phyloP scores from a whole-genome alignment of 2,797 vertebrate species.

The Phrynocephalus vlangalii region DNA sequence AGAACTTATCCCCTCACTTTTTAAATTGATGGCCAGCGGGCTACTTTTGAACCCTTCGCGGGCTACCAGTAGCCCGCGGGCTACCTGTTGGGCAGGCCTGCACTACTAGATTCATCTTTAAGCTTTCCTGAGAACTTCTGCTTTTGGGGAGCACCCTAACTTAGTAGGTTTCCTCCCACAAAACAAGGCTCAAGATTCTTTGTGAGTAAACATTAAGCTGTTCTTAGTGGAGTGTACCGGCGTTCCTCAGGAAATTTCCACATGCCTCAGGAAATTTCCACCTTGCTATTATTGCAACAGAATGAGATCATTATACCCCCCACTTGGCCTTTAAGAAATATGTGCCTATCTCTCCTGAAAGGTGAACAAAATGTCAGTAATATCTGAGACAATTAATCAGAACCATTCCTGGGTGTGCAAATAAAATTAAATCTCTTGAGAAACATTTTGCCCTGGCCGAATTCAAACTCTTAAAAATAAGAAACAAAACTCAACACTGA shows the following conservation, averaged over 20 bases:
- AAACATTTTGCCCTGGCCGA: neutral
- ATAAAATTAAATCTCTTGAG: neutral
- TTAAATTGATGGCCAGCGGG: no score
- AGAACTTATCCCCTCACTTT: no score
- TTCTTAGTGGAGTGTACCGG: neutral
- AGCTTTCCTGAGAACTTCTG: neutral
- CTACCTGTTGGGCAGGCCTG: no score
- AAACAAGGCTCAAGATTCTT: neutral
- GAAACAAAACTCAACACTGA: neutral
- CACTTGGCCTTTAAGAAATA: neutral
- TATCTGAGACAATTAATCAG: neutral
- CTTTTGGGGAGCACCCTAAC: no score
- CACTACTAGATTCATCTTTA: no score
- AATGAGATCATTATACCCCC: neutral
- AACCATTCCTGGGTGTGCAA: neutral
- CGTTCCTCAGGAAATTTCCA: constrained; percentile 27
- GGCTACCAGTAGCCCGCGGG: no score
- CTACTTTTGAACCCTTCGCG: no score
- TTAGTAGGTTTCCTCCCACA: neutral
- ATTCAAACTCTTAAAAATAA: neutral
- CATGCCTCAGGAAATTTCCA: constrained; percentile 23
- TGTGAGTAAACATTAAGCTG: neutral
- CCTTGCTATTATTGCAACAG: neutral
- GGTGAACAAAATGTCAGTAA: neutral
- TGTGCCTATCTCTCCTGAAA: neutral